Conservation (phyloP, 1,140 invertebrate genomes). For the Lamellibrachia luymesi region DNA sequence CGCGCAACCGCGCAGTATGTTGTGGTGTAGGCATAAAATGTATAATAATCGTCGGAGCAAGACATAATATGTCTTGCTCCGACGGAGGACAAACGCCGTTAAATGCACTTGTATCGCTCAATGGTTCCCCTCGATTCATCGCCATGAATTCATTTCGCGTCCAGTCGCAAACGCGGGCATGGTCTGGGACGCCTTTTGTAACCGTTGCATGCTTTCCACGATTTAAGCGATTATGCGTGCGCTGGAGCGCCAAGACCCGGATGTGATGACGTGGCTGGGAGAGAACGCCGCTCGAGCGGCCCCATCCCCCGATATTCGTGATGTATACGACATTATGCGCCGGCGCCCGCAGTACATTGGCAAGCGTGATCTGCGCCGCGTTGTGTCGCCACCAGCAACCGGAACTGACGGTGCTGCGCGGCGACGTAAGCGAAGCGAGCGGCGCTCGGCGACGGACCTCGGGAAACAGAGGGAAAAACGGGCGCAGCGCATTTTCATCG, state of each 20-base stretch:
- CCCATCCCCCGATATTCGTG: background rate
- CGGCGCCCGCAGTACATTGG: background rate
- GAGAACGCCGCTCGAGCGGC: background rate
- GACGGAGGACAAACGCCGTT: background rate
- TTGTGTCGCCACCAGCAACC: background rate
- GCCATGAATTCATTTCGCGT: background rate
- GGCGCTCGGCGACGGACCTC: too few species aligned
- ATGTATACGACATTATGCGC: background rate
- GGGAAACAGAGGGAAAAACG: background rate
- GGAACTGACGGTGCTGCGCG: background rate
- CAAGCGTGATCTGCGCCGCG: background rate
- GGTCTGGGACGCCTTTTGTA: background rate
- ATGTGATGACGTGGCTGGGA: background rate
- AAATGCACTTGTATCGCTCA: background rate
- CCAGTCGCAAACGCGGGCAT: background rate
- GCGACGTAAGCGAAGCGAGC: background rate
- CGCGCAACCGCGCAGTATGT: too few species aligned
- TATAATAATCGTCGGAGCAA: too few species aligned
- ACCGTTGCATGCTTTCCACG: slow-evolving; percentile 3
- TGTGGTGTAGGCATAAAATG: too few species aligned
- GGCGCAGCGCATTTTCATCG: background rate
- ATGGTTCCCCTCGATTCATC: background rate
- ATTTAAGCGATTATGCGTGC: background rate
- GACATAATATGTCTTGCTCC: background rate
- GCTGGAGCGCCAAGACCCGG: background rate